Base-by-base conservation (phyloP, 2,888 invertebrate genomes). In the Auanema freiburgensis region DNA sequence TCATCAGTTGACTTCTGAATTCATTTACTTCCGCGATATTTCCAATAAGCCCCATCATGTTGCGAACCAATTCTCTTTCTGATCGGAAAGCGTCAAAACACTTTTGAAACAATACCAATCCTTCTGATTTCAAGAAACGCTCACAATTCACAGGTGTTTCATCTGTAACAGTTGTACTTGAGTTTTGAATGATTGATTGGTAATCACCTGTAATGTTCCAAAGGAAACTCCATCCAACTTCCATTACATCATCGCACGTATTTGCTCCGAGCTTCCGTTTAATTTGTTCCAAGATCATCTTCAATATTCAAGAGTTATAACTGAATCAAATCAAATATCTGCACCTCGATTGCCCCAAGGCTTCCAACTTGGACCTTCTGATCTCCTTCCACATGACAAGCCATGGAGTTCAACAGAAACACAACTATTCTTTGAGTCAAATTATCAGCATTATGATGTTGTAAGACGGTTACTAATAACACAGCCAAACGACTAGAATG, bases 171-270 rank as follows among this genome's bases (percentile, higher is more conserved):
- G 3, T 5, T 46, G 46, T 16, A 21, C 21, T 46, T 46, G 3
- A 46, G 21, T n/a, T 43, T 43, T 11, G 16, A 46, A 46, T 21
- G 21, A 46, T 46, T 3, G 16, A 43, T 12, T 46, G 6, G 24
- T 14, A 42, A 51, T 49, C 50, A 64, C 54, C 75, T 11, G 73
- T 73, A 50, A 75, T 75, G 56, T 73, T 97, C 96, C 96, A 97
- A 91, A 97, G 91, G n/a, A 94, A 93, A 63, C 94, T 94, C 97
- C 97, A 97, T 3, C 95, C 93, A 16, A 94, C 93, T 86, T 96
- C 95, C 86, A 97, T 88, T 18, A 95, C 92, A 85, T 97, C 96
- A 85, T 97, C 96, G 84, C 93, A 94, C 46, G 90, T 86, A 63
- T 88, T 88, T 43, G 89, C 87, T 63, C 89, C 88, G 65, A 93